Percentiles rank a stretch among this genome's conserved stretches.
Conservation (phyloP, 2,797 vertebrate species). For the Oophaga sylvatica region DNA sequence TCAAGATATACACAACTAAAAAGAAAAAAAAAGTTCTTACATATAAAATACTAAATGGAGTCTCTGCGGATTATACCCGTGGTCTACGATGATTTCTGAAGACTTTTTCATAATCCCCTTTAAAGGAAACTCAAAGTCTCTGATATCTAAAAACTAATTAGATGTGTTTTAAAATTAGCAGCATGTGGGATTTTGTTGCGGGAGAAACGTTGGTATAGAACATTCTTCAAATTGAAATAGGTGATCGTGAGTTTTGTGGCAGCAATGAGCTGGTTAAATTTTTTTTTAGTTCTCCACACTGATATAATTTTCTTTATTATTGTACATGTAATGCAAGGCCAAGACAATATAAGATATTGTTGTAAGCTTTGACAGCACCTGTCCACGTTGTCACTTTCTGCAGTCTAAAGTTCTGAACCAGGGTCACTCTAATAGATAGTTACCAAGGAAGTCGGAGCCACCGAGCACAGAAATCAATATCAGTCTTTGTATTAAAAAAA, state of each 20-base stretch:
- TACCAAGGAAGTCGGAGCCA: not conserved
- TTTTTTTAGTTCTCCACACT: not conserved
- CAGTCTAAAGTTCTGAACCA: not conserved
- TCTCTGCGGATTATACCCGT: slow-evolving; percentile 32
- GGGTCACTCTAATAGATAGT: not conserved
- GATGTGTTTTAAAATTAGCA: slow-evolving; percentile 30
- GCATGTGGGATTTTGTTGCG: slow-evolving; percentile 24
- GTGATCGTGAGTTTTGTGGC: too few species aligned
- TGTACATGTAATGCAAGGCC: not conserved
- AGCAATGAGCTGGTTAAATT: not conserved
- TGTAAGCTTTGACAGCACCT: not conserved
- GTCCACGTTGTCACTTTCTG: not conserved
- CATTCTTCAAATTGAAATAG: not conserved
- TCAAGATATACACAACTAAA: slow-evolving; percentile 58
- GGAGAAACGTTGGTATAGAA: not conserved
- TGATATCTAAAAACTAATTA: slow-evolving; percentile 49
- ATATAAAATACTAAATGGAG: slow-evolving; percentile 14
- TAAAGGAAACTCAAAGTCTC: slow-evolving; percentile 24
- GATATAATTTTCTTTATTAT: not conserved
- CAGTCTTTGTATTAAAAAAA: not conserved
- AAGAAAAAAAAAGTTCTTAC: not conserved
- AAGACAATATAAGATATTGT: not conserved
- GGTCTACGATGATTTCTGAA: slow-evolving; percentile 36
- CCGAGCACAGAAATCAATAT: not conserved
- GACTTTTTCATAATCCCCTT: slow-evolving; percentile 40